Evolutionary conservation across 1,140 invertebrate species (phyloP).

Genomic region (Cepaea nemoralis): DNA sequence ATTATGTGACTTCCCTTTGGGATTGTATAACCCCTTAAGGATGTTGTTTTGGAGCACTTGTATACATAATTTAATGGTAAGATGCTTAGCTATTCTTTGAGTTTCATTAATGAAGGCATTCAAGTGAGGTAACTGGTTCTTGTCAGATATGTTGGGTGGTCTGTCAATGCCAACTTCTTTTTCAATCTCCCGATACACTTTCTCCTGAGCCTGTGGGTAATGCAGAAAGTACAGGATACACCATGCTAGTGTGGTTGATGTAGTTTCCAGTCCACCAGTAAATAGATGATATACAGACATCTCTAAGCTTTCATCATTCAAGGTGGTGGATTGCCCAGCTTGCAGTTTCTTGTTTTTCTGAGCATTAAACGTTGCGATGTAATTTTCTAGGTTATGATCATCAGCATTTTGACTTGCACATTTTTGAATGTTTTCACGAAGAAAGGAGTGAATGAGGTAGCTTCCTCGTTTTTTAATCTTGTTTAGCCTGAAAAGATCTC

Average conservation of each 20-base stretch:
- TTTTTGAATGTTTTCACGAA: background rate
- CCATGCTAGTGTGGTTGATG: constrained; percentile 87
- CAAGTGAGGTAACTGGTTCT: constrained; percentile 41
- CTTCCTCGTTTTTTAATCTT: background rate
- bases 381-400: background rate
- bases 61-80: constrained; percentile 64
- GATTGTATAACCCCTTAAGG: constrained; percentile 62
- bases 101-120: constrained; percentile 49
- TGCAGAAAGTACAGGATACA: constrained; percentile 86
- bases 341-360: background rate
- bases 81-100: constrained; percentile 37
- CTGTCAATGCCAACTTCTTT: constrained; percentile 40
- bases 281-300: constrained; percentile 79
- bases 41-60: constrained; percentile 50
- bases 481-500: background rate
- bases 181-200: constrained; percentile 81
- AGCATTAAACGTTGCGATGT: background rate
- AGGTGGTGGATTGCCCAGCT: background rate
- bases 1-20: constrained; percentile 32
- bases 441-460: too few relatives aligned
- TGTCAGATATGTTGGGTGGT: constrained; percentile 37
- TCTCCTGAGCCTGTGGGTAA: constrained; percentile 76
- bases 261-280: constrained; percentile 90
- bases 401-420: too few relatives aligned
- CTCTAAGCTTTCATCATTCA: background rate